A percentile compares a stretch with the other conserved stretches of the same genome.
Conservation (phyloP, 53 echinoderm and acorn worm genomes). For the Patiria pectinifera region DNA sequence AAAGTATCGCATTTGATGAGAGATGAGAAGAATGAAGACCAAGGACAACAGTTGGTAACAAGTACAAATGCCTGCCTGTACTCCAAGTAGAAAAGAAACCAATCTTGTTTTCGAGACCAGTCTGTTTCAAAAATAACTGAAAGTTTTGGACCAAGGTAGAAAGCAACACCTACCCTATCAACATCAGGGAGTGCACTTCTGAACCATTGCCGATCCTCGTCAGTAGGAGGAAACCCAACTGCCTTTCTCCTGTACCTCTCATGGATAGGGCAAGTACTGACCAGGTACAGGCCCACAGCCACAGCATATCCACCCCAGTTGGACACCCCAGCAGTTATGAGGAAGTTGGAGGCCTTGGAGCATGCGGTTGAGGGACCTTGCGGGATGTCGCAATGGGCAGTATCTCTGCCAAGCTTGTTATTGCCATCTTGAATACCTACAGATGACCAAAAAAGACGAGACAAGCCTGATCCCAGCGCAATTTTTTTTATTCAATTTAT, state of each 20-base stretch:
- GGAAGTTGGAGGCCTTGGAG: conserved; percentile 66
- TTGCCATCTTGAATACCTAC: conserved; percentile 87
- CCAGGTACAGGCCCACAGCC: conserved; percentile 73
- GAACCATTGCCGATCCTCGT: conserved; percentile 58
- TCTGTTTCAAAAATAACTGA: no score
- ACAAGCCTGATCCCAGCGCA: not conserved
- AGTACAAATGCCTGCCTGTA: no score
- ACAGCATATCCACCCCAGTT: conserved; percentile 96
- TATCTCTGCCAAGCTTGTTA: conserved; percentile 83
- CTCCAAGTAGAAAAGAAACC: no score
- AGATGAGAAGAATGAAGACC: not conserved
- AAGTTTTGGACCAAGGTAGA: not conserved
- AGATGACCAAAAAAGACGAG: not conserved
- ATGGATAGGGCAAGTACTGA: conserved; percentile 80
- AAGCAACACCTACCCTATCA: conserved; percentile 66
- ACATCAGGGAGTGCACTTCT: conserved; percentile 61
- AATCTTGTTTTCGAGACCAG: no score
- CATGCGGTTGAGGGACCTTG: conserved; percentile 71
- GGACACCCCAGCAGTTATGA: conserved; percentile 80
- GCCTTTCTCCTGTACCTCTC: conserved; percentile 81
- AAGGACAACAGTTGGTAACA: not conserved
- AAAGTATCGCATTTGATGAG: not conserved
- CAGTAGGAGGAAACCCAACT: conserved; percentile 76
- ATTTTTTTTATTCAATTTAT: no score
- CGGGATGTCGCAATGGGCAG: conserved; percentile 59